Percentiles rank a stretch among this genome's conserved stretches.
These are phyloP conservation scores for Nannoperca obscura DNA, from an alignment of 2,797 vertebrate species.

Conservation along the genomic window DNA sequence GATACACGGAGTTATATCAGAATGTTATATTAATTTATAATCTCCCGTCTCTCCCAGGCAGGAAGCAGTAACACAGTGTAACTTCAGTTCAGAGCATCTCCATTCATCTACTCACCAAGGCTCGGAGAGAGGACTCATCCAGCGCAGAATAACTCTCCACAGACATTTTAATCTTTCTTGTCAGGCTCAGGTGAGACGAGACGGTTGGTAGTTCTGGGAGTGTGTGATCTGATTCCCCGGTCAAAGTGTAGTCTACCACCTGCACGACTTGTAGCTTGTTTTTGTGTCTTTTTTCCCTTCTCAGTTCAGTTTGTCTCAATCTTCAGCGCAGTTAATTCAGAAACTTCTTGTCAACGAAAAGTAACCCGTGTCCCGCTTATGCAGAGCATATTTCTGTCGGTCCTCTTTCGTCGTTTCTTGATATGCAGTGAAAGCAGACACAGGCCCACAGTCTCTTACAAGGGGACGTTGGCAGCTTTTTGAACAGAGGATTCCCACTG, in stretches of 20 bases:
- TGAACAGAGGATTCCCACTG: conserved; percentile 79
- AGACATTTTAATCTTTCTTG: conserved; percentile 78
- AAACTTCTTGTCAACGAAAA: conserved; percentile 12
- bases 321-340: not conserved
- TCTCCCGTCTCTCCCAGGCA: not conserved
- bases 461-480: conserved; percentile 71
- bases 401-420: conserved; percentile 5
- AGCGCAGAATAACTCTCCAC: conserved; percentile 86
- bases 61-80: not conserved
- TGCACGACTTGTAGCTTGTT: conserved; percentile 41
- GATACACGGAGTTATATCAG: not conserved
- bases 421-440: not conserved
- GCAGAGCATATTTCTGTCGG: conserved; percentile 38
- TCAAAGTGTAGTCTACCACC: conserved; percentile 59
- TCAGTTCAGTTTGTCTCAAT: not conserved
- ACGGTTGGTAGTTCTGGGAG: not conserved
- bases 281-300: not conserved
- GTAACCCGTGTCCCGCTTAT: not conserved
- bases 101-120: conserved; percentile 85
- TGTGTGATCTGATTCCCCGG: conserved; percentile 2
- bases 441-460: not conserved
- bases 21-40: not conserved
- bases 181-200: conserved; percentile 50
- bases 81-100: conserved; percentile 10
- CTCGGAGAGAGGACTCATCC: conserved; percentile 89